Base-by-base conservation (phyloP, 2,888 invertebrate genomes). In the Thysanoteuthis rhombus region DNA sequence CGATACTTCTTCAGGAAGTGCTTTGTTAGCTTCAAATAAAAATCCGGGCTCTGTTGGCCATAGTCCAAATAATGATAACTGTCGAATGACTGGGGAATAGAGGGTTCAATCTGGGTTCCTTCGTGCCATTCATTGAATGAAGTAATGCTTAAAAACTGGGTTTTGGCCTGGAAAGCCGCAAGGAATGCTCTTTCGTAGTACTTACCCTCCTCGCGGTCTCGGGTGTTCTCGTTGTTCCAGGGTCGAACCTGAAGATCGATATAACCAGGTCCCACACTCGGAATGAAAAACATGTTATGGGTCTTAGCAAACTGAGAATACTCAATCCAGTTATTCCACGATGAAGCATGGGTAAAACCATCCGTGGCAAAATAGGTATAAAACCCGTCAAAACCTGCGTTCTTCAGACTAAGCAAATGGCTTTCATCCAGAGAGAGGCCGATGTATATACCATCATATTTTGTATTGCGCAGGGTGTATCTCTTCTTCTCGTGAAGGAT, bases 41-140 rank as follows among this genome's bases (percentile, higher is more conserved):
- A 98, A 94, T 97, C 97, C 38, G 98, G 97, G 1, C 97, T 97
- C 93, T 98, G 97, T 0, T 98, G 98, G 95, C 97, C 97, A 96
- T 98, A 98, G 95, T 98, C 98, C 52, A 97, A 95, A 95, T 98
- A 98, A 92, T 92, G 40, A n/a, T 92, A 92, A 40, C 39, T 92
- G 32, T 92, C 92, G 45, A 92, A 92, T 42, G 40, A 96, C 94
- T 97, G 97, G 4, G 96, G 95, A 38, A 97, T 96, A 0, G 98
- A 98, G 90, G 98, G 98, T 96, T 98, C 98, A 93, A 98, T 98
- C 97, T 98, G 98, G 25, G 98, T 98, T 12, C 98, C 98, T 96
- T 98, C 98, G 95, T 98, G 98, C 98, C 98, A 98, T 96, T 98
- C 98, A 96, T 98, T 98, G 96, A 98, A 98, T 94, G 98, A 98